phyloP scores from a whole-genome alignment of 2,888 invertebrate genomes.

The Cephus runcator region DNA sequence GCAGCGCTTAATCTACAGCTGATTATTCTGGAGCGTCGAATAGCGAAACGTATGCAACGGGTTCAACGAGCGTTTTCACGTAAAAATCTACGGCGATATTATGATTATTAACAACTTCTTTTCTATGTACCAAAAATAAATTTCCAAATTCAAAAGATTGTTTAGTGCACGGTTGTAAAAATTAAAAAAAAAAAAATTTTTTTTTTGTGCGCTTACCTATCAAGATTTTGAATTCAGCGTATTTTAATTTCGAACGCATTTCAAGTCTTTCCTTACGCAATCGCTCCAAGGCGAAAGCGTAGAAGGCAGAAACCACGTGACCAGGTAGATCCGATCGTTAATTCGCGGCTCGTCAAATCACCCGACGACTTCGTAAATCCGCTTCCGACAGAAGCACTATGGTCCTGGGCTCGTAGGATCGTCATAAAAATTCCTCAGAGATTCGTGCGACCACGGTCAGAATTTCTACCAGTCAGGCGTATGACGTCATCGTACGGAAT shows the following conservation, averaged over 20 bases:
- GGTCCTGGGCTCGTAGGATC: not conserved
- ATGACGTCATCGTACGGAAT: not conserved
- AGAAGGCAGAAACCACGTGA: not conserved
- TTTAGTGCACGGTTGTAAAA: no score
- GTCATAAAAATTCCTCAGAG: not conserved
- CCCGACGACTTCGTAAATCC: not conserved
- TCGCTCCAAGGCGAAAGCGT: not conserved
- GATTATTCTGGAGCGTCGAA: not conserved
- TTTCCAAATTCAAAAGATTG: no score
- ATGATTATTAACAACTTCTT: no score
- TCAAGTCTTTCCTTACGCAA: not conserved
- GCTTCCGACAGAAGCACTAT: not conserved
- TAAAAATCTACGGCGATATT: no score
- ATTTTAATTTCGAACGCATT: not conserved
- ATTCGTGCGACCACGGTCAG: not conserved
- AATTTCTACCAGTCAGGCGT: not conserved
- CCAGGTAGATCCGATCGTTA: not conserved
- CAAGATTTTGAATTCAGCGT: no score
- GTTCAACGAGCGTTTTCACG: not conserved
- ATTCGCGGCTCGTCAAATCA: not conserved
- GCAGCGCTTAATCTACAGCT: not conserved
- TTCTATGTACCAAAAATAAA: no score
- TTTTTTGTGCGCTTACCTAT: not conserved
- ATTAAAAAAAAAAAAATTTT: no score
- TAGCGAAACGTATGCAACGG: no score